A percentile compares a stretch with the other conserved stretches of the same genome.
phyloP scores from a whole-genome alignment of 2,888 invertebrate genomes.

The Ichneumoninae sp. region DNA sequence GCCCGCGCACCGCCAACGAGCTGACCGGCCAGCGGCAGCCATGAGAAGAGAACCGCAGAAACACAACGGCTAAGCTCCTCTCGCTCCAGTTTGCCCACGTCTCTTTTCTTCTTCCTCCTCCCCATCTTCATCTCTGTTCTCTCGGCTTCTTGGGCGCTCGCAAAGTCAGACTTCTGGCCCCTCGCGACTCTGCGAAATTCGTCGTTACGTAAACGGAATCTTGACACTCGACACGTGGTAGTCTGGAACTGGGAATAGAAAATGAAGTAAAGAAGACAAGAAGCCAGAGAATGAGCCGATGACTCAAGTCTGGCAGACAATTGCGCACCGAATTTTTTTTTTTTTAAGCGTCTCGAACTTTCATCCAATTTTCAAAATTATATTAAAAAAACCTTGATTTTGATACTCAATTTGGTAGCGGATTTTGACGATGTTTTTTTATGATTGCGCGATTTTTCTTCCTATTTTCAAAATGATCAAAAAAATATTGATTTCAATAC shows the following conservation, averaged over 20 bases:
- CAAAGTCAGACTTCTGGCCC: slow-evolving; percentile 10
- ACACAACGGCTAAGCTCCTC: slow-evolving; percentile 57
- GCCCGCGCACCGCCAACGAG: slow-evolving; percentile 57
- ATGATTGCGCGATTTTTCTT: no score
- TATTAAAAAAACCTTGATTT: no score
- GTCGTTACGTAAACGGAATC: slow-evolving; percentile 43
- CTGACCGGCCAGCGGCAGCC: slow-evolving; percentile 6
- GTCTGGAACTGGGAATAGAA: slow-evolving; percentile 4
- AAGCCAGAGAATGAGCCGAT: background rate
- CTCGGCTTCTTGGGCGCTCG: slow-evolving; percentile 16
- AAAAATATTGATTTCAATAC: no score
- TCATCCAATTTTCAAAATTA: background rate
- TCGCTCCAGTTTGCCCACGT: slow-evolving; percentile 79
- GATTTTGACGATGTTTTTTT: no score
- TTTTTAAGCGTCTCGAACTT: background rate
- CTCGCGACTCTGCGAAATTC: slow-evolving; percentile 4
- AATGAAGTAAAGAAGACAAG: background rate
- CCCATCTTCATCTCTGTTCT: slow-evolving; percentile 1
- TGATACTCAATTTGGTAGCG: no score
- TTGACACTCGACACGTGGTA: slow-evolving; percentile 17
- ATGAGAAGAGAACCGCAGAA: slow-evolving; percentile 25
- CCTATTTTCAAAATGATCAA: no score
- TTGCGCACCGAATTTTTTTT: background rate
- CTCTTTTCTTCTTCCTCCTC: slow-evolving; percentile 58
- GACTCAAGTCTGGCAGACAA: background rate